Evolutionary conservation across 2,113 vertebrate genomes (phyloP).

Genomic region (Phalacrocorax carbo): DNA sequence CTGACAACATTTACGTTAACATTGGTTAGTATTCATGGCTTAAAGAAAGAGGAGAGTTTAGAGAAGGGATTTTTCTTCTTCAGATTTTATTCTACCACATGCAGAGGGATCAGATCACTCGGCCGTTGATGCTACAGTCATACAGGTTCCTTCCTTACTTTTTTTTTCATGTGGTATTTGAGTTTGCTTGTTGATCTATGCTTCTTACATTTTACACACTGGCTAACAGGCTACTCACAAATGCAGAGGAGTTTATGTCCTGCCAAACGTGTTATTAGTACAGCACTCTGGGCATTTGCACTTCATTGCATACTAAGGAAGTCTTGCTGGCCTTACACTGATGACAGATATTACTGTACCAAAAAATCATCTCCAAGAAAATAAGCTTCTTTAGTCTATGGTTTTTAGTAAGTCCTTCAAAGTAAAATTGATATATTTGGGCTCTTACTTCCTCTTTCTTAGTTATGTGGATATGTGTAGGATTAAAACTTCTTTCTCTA

Average conservation of each 20-base stretch:
- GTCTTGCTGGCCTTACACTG: not conserved
- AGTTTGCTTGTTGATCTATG: not conserved
- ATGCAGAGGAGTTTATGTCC: not conserved
- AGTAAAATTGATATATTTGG: slow-evolving; percentile 66
- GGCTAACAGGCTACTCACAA: not conserved
- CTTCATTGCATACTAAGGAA: slow-evolving; percentile 17
- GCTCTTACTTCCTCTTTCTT: slow-evolving; percentile 16
- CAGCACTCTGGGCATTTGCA: not conserved
- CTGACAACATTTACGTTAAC: not conserved
- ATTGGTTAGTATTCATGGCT: not conserved
- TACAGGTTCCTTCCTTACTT: not conserved
- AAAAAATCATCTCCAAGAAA: slow-evolving; percentile 30
- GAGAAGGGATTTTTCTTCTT: slow-evolving; percentile 31
- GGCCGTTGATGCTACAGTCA: not conserved
- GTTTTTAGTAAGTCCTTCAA: slow-evolving; percentile 56
- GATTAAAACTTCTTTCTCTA: slow-evolving; percentile 19
- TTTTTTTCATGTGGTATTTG: not conserved
- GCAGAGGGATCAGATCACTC: slow-evolving; percentile 4
- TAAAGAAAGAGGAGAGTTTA: not conserved
- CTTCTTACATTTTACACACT: not conserved
- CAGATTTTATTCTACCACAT: slow-evolving; percentile 19
- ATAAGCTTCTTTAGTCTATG: slow-evolving; percentile 57
- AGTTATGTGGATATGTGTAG: not conserved
- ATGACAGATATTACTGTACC: slow-evolving; percentile 25
- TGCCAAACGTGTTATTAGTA: slow-evolving; percentile 5